A percentile compares a stretch with the other conserved stretches of the same genome.
phyloP scores from a whole-genome alignment of 2,888 invertebrate genomes.

The Eupithecia insigniata region DNA sequence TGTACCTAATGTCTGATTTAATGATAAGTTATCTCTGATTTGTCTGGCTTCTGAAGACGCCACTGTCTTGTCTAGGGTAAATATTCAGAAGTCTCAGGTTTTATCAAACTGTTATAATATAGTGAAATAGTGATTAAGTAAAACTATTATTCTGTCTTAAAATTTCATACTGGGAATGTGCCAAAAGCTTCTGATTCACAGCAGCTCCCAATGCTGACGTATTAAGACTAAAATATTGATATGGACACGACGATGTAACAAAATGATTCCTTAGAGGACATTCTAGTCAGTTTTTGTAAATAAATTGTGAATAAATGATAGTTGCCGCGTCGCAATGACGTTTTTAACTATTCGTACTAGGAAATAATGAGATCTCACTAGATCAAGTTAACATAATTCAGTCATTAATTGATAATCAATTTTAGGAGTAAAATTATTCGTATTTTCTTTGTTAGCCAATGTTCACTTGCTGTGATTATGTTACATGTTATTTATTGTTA shows the following conservation, averaged over 20 bases:
- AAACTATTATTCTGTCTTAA: slow-evolving; percentile 65
- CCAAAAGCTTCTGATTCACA: slow-evolving; percentile 76
- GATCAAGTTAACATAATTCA: slow-evolving; percentile 81
- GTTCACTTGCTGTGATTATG: slow-evolving; percentile 83
- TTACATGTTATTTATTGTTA: slow-evolving; percentile 83
- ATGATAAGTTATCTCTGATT: slow-evolving; percentile 47
- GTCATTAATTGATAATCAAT: slow-evolving; percentile 82
- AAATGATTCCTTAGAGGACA: slow-evolving; percentile 75
- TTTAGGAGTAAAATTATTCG: slow-evolving; percentile 72
- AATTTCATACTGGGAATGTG: slow-evolving; percentile 79
- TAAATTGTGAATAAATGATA: slow-evolving; percentile 82
- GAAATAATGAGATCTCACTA: slow-evolving; percentile 81
- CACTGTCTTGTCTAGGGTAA: slow-evolving; percentile 37
- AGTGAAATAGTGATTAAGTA: slow-evolving; percentile 63
- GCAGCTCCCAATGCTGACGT: slow-evolving; percentile 69
- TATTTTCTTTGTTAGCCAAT: slow-evolving; percentile 83
- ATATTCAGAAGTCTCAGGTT: slow-evolving; percentile 57
- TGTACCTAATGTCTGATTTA: slow-evolving; percentile 58
- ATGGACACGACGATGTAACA: slow-evolving; percentile 67
- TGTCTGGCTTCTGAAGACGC: slow-evolving; percentile 36
- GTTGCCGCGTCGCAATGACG: slow-evolving; percentile 76
- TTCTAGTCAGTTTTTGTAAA: slow-evolving; percentile 82
- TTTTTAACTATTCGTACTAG: slow-evolving; percentile 76
- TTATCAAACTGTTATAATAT: slow-evolving; percentile 60
- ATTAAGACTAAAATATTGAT: slow-evolving; percentile 70